Evolutionary conservation across 2,797 vertebrate species (phyloP).

Genomic region (Numenius phaeopus): DNA sequence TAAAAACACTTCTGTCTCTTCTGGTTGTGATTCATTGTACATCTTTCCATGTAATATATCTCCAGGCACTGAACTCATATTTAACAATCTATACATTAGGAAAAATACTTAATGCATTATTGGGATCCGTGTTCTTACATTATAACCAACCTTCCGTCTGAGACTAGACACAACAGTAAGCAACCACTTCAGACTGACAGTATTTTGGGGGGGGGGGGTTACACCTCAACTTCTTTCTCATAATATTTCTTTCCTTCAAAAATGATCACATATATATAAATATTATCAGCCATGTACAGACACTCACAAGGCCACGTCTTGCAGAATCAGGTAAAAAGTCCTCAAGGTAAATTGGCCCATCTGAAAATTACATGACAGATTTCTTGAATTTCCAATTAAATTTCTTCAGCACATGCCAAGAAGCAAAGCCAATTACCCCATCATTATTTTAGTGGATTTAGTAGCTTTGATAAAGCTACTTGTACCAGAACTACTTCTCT

Average conservation of each 20-base stretch:
- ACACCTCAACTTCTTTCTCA: not conserved
- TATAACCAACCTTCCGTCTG: not conserved
- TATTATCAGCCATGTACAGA: not conserved
- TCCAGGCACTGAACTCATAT: not conserved
- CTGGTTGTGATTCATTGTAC: not conserved
- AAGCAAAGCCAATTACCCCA: not conserved
- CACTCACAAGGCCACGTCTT: not conserved
- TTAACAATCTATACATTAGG: not conserved
- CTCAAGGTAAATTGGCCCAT: not conserved
- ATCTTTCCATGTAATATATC: not conserved
- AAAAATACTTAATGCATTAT: not conserved
- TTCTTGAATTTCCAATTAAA: not conserved
- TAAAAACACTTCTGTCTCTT: not conserved
- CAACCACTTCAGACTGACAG: not conserved
- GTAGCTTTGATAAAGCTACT: not conserved
- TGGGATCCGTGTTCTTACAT: not conserved
- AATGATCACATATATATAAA: rapidly evolving
- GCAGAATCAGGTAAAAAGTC: not conserved
- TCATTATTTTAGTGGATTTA: not conserved
- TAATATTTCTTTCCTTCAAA: not conserved
- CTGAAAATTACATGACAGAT: not conserved
- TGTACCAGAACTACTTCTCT: not conserved
- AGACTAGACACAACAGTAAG: not conserved
- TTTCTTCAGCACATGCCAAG: not conserved
- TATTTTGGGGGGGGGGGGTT: not conserved